These are phyloP conservation scores for Larimichthys polyactis DNA, from an alignment of 2,113 vertebrate species.

Conservation along the genomic window DNA sequence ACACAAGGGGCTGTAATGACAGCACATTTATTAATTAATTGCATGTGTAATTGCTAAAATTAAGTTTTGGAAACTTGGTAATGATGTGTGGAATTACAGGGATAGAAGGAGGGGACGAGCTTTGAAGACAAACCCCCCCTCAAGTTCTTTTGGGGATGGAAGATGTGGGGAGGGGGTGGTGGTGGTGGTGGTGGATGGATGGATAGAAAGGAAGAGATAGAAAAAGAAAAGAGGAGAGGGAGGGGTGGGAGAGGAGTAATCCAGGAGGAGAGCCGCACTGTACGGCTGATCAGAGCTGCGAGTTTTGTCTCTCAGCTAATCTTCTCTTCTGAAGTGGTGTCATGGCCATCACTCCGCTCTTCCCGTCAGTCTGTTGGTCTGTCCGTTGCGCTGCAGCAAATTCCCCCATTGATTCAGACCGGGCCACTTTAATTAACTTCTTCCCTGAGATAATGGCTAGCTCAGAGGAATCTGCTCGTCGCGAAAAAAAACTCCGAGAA, in stretches of 20 bases:
- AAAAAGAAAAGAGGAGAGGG: conserved; percentile 54
- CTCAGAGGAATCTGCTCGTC: conserved; percentile 80
- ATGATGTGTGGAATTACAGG: conserved; percentile 88
- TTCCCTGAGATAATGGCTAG: conserved; percentile 83
- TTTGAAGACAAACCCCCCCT: conserved; percentile 76
- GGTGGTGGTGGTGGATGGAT: conserved; percentile 67
- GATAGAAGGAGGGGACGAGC: conserved; percentile 72
- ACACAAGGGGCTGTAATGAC: conserved; percentile 87
- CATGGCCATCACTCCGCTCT: conserved; percentile 83
- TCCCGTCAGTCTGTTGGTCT: conserved; percentile 73
- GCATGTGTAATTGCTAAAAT: conserved; percentile 90
- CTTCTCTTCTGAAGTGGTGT: conserved; percentile 84
- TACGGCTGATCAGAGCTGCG: conserved; percentile 68
- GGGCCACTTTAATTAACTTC: conserved; percentile 89
- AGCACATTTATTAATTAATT: conserved; percentile 90
- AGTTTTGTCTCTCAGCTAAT: conserved; percentile 85
- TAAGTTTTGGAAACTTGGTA: conserved; percentile 89
- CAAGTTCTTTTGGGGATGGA: conserved; percentile 72
- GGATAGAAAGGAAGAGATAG: conserved; percentile 71
- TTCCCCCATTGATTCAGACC: conserved; percentile 84
- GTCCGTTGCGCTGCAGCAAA: conserved; percentile 71
- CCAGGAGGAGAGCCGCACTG: conserved; percentile 73
- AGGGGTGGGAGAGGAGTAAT: conserved; percentile 76
- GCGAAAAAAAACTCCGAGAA: conserved; percentile 75
- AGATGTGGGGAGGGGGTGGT: conserved; percentile 21